Percentiles rank a stretch among this genome's conserved stretches.
Conservation (phyloP, 2,113 vertebrate species). For the Anas platyrhynchos region DNA sequence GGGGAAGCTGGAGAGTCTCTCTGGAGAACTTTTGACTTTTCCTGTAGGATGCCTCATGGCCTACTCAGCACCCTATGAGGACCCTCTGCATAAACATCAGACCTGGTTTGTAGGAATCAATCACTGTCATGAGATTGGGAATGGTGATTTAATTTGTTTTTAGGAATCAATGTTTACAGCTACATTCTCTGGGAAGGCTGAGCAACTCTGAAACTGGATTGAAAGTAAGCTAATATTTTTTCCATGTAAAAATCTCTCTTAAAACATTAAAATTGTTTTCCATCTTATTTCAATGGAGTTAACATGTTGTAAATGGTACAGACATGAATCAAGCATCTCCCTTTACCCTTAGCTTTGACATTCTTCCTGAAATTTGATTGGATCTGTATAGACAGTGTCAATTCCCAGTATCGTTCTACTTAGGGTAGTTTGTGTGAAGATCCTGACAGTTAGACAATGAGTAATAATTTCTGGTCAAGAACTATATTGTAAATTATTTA, state of each 20-base stretch:
- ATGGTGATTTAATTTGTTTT: not conserved
- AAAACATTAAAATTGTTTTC: not conserved
- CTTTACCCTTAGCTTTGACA: slow-evolving; percentile 1
- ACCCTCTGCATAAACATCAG: not conserved
- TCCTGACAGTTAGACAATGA: slow-evolving; percentile 14
- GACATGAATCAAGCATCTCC: not conserved
- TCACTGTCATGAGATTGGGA: not conserved
- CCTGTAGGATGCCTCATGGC: not conserved
- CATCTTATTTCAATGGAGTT: not conserved
- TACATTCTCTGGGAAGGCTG: not conserved
- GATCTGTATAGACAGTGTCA: not conserved
- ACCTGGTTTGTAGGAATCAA: not conserved
- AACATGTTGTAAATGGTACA: not conserved
- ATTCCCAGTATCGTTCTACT: not conserved
- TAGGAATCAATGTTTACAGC: not conserved
- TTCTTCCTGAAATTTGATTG: not conserved
- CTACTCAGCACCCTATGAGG: not conserved
- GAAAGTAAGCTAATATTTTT: not conserved
- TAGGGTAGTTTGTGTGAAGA: not conserved
- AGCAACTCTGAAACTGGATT: not conserved
- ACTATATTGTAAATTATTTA: slow-evolving; percentile 44
- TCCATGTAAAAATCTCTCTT: not conserved
- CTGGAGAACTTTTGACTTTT: not conserved
- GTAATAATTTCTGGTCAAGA: slow-evolving; percentile 43
- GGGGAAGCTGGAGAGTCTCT: not conserved